Evolutionary conservation across 2,113 vertebrate genomes (phyloP).

Genomic region (Nansenia antarctica): DNA sequence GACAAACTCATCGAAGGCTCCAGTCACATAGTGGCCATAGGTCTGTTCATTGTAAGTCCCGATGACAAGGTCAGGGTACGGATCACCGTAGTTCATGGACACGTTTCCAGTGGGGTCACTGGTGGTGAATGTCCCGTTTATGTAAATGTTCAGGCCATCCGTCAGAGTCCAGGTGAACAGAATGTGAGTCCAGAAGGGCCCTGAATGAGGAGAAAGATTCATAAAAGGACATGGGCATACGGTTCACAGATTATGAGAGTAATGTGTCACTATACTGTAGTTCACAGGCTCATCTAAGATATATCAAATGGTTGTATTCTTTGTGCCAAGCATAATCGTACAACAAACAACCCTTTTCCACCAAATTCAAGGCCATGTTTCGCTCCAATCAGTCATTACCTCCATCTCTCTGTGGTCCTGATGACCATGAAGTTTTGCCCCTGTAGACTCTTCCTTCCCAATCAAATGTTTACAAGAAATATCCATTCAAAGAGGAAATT

Average conservation of each 20-base stretch:
- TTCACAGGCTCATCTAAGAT: too few species aligned
- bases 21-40: conserved; percentile 70
- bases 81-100: conserved; percentile 79
- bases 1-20: conserved; percentile 92
- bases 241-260: too few species aligned
- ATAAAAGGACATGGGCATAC: too few species aligned
- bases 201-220: conserved; percentile 60
- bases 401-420: too few species aligned
- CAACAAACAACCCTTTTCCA: too few species aligned
- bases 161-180: conserved; percentile 89
- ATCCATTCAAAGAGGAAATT: conserved; percentile 5
- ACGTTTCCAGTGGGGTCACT: conserved; percentile 72
- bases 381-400: neutral
- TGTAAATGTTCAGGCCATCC: conserved; percentile 88
- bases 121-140: conserved; percentile 85
- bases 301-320: too few species aligned
- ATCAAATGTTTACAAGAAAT: conserved; percentile 20
- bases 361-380: neutral
- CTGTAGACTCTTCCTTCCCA: too few species aligned
- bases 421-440: too few species aligned
- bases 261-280: too few species aligned
- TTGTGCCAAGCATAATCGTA: too few species aligned
- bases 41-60: conserved; percentile 66
- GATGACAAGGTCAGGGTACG: conserved; percentile 71
- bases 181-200: conserved; percentile 90